A percentile compares a stretch with the other conserved stretches of the same genome.
These are phyloP conservation scores for Pollimyrus isidori DNA, from an alignment of 2,113 vertebrate genomes.

Conservation along the genomic window DNA sequence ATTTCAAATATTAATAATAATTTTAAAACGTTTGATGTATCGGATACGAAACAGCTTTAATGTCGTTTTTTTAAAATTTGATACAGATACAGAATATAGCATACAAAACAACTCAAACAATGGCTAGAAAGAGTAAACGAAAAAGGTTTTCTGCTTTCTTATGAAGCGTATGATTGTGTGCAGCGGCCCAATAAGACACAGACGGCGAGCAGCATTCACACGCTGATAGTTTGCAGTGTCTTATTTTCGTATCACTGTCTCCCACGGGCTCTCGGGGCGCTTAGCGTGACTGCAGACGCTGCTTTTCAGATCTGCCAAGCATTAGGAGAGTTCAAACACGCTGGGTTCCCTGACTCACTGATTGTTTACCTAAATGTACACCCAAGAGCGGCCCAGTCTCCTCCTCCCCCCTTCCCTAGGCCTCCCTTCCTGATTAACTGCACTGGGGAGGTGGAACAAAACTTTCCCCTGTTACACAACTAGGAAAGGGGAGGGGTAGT, in stretches of 20 bases:
- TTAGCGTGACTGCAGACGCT: constrained; percentile 43
- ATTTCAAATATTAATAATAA: not conserved
- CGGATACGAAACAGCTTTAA: not conserved
- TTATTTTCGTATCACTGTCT: constrained; percentile 1
- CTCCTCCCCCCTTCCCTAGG: constrained; percentile 50
- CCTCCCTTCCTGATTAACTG: constrained; percentile 63
- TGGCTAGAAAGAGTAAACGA: not conserved
- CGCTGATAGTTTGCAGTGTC: not conserved
- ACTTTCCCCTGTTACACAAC: constrained; percentile 29
- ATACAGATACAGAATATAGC: not conserved
- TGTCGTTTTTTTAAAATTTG: not conserved
- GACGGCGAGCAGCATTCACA: not conserved
- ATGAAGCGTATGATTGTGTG: not conserved
- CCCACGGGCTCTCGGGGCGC: constrained; percentile 30
- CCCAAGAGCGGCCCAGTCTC: constrained; percentile 55
- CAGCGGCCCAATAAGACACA: not conserved
- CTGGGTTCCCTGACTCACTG: constrained; percentile 51
- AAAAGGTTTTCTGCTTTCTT: not conserved
- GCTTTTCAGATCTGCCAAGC: constrained; percentile 47
- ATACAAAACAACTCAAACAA: not conserved
- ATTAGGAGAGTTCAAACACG: constrained; percentile 40
- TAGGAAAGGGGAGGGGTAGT: constrained; percentile 20
- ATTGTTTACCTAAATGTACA: constrained; percentile 63
- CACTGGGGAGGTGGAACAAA: constrained; percentile 48
- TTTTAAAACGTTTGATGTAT: not conserved